phyloP scores from a whole-genome alignment of 2,888 invertebrate genomes.

The Dicyrtoma fusca region DNA sequence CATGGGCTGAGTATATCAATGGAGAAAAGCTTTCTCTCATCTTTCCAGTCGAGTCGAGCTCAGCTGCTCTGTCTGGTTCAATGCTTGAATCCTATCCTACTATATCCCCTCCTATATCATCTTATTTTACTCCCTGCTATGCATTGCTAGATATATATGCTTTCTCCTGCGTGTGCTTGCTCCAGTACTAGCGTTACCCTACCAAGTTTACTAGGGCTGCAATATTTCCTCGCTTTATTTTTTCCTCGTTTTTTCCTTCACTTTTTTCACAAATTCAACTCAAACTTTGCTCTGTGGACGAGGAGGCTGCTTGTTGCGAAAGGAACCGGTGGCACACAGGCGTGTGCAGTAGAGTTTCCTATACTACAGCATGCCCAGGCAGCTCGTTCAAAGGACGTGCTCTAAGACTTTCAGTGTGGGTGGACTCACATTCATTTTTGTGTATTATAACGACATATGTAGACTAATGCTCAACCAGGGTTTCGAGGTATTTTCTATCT shows the following conservation, averaged over 20 bases:
- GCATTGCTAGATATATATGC: too few relatives aligned
- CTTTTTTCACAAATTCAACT: too few relatives aligned
- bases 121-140: conserved; percentile 8
- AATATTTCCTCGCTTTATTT: too few relatives aligned
- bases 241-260: too few relatives aligned
- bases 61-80: background rate
- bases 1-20: too few relatives aligned
- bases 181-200: too few relatives aligned
- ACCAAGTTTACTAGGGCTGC: too few relatives aligned
- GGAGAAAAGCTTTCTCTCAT: too few relatives aligned
- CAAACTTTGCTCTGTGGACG: too few relatives aligned
- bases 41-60: too few relatives aligned
- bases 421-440: conserved; percentile 17
- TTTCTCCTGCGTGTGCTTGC: too few relatives aligned
- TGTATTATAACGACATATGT: background rate
- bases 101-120: background rate
- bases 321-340: conserved; percentile 2
- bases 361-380: too few relatives aligned
- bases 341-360: conserved; percentile 6
- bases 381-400: conserved; percentile 14
- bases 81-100: background rate
- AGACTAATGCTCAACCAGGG: background rate
- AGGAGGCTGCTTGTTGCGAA: conserved; percentile 22
- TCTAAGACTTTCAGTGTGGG: conserved; percentile 17
- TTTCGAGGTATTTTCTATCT: conserved; percentile 13